phyloP scores from a whole-genome alignment of 1,140 invertebrate species.

The Gyrodactylus bullatarudis region DNA sequence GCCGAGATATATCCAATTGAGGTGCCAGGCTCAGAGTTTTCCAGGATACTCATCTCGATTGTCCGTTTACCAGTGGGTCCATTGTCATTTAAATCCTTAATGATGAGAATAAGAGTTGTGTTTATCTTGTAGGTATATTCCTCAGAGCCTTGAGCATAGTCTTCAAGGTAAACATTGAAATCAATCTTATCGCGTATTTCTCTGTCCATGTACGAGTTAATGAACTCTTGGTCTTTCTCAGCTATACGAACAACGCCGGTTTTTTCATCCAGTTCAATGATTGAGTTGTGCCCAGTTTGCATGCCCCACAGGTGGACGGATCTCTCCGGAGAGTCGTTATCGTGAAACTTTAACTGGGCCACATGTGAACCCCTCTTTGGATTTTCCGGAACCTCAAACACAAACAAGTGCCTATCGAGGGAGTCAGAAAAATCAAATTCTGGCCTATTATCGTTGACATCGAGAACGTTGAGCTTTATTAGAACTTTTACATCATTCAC shows the following conservation, averaged over 20 bases:
- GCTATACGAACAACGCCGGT: neutral
- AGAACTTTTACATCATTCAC: neutral
- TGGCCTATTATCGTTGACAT: neutral
- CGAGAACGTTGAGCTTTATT: neutral
- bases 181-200: neutral
- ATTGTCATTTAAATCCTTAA: neutral
- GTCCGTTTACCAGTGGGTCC: neutral
- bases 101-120: neutral
- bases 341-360: neutral
- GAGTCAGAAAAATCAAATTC: neutral
- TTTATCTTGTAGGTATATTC: neutral
- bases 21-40: neutral
- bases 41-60: neutral
- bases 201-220: neutral
- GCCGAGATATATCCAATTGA: neutral
- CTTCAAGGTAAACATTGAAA: neutral
- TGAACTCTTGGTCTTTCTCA: neutral
- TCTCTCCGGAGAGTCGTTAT: neutral
- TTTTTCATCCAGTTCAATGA: neutral
- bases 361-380: neutral
- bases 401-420: neutral
- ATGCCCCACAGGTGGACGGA: neutral
- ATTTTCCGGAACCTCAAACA: neutral
- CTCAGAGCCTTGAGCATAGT: neutral
- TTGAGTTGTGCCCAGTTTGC: neutral